A percentile compares a stretch with the other conserved stretches of the same genome.
phyloP scores from a whole-genome alignment of 2,888 invertebrate species.

The Antitype chi region DNA sequence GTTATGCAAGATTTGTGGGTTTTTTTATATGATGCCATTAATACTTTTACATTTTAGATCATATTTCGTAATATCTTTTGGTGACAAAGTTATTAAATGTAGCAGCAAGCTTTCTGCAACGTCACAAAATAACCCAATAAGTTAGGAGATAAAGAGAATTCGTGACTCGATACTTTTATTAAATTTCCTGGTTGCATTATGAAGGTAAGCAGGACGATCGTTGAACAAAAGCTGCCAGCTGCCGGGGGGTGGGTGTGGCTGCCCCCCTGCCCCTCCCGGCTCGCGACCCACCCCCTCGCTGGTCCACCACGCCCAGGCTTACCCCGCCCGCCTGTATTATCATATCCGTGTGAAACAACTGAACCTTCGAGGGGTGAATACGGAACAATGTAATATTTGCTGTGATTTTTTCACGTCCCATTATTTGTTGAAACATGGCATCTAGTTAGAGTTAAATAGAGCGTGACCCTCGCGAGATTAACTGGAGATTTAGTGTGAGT shows the following conservation, averaged over 20 bases:
- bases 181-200: constrained; percentile 82
- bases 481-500: constrained; percentile 82
- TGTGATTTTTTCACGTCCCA: constrained; percentile 83
- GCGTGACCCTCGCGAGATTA: constrained; percentile 81
- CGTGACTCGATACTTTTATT: constrained; percentile 78
- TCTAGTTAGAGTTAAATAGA: constrained; percentile 85
- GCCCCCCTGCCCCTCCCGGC: constrained; percentile 57
- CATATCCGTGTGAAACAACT: constrained; percentile 86
- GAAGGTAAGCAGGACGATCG: constrained; percentile 76
- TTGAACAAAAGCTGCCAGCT: constrained; percentile 81
- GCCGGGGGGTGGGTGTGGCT: constrained; percentile 81
- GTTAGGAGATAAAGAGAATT: constrained; percentile 71
- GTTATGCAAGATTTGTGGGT: neutral
- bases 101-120: constrained; percentile 24
- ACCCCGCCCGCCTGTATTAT: constrained; percentile 76
- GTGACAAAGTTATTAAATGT: constrained; percentile 3
- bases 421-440: constrained; percentile 78
- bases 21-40: neutral
- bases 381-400: constrained; percentile 83
- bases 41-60: neutral
- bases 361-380: constrained; percentile 80
- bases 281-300: constrained; percentile 57
- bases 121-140: constrained; percentile 55
- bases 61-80: neutral
- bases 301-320: constrained; percentile 83